Evolutionary conservation across 2,113 vertebrate genomes (phyloP), one percentile per base, ranked within the genome.

Genomic region (Dissostichus mawsoni): DNA sequence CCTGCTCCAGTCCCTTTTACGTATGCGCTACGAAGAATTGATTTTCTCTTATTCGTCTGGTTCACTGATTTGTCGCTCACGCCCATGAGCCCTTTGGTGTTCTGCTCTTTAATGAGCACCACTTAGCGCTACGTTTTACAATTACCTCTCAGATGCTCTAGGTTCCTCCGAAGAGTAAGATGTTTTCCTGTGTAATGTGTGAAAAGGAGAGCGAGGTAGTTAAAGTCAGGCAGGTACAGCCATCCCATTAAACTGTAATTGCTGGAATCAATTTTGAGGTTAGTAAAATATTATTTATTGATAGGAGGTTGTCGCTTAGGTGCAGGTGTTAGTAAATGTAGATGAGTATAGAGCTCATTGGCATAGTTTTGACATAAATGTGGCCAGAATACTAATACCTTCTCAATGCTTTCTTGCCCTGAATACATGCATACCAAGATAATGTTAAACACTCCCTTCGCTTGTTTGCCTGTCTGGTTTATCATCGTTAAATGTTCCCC

Each of bases 211-310:
- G 41, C 9, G 44, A 67, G 69, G 44, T 73, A 36, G 69, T 69
- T 51, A 16, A 78, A 72, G 72, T 67, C 76, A 72, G 68, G 7
- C 56, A 56, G 66, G 18, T 25, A 56, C 70, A 69, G 64, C 20
- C 55, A 52, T 45, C 11, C 63, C 25, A 78, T 78, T 84, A 86
- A 47, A 76, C 10, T 81, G 71, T 50, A 53, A 76, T 59, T 65
- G 45, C 25, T 59, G n/a, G 65, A 55, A 78, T 85, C 53, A 83
- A 53, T 81, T 80, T 59, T 65, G 11, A 80, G 88, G 76, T 69
- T 74, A 16, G 18, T 2, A 61, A 86, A 71, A 67, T 74, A 53
- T 74, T 59, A 71, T 74, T 68, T 20, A 85, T 80, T 47, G 76
- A 65, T 51, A 29, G 13, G 58, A 69, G 3, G 3, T 70, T 63